Conservation (phyloP, 30 jellyfish, hydroid and myxozoan genomes). For the Clytia hemisphaerica region DNA sequence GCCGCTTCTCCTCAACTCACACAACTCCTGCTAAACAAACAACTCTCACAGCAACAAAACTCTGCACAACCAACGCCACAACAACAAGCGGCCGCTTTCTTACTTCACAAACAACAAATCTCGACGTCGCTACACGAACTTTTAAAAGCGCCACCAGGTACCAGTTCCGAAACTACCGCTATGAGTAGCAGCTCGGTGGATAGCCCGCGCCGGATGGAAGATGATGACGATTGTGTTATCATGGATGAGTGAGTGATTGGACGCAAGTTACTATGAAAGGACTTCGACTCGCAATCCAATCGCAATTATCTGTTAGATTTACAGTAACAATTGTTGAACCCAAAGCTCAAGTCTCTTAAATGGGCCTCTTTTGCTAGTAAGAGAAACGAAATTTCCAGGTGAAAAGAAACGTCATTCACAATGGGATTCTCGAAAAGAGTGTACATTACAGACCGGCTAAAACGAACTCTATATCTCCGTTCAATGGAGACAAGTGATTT, state of each 20-base stretch:
- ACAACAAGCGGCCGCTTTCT: not conserved
- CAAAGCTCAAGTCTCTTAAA: too few relatives aligned
- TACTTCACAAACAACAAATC: not conserved
- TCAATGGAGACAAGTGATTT: too few relatives aligned
- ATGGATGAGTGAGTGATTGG: constrained; percentile 54
- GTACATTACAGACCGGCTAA: too few relatives aligned
- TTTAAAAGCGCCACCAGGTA: constrained; percentile 27
- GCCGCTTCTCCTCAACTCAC: constrained; percentile 44
- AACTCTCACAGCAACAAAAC: constrained; percentile 6
- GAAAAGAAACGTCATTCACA: too few relatives aligned
- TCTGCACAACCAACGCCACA: not conserved
- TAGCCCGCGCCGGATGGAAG: constrained; percentile 46
- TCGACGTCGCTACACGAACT: not conserved
- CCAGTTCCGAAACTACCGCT: constrained; percentile 38
- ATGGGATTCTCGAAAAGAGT: too few relatives aligned
- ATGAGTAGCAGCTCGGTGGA: constrained; percentile 44
- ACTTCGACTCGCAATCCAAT: not conserved
- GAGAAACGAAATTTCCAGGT: too few relatives aligned
- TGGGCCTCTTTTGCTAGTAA: too few relatives aligned
- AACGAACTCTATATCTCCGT: too few relatives aligned
- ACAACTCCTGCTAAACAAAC: constrained; percentile 17
- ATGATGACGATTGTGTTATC: constrained; percentile 65
- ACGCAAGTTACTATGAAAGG: not conserved
- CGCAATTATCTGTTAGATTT: too few relatives aligned
- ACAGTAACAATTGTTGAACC: too few relatives aligned